Percentiles rank a stretch among this genome's conserved stretches.
Evolutionary conservation across 2,113 vertebrate genomes (phyloP).

Genomic region (Eurypyga helias): DNA sequence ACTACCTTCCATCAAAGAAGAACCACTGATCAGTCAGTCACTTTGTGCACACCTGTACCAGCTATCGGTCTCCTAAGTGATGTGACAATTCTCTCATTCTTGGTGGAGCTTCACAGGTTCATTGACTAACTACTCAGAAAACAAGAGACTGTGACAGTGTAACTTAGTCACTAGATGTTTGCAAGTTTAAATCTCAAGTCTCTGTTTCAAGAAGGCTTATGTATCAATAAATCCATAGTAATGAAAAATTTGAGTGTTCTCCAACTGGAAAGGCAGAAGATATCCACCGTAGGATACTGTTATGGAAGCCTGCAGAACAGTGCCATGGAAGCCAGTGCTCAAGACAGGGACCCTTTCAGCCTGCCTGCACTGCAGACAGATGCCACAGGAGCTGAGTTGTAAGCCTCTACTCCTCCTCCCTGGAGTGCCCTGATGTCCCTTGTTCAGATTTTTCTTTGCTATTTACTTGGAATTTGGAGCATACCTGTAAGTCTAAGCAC

Average conservation of each 20-base stretch:
- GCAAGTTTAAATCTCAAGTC: neutral
- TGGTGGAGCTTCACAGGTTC: neutral
- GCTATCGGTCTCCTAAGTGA: neutral
- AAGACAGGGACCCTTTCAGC: neutral
- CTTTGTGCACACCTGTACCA: neutral
- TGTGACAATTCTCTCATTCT: neutral
- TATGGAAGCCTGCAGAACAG: neutral
- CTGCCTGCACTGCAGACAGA: neutral
- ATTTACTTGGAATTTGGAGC: neutral
- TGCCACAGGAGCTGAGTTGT: fast-evolving
- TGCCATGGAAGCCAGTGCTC: neutral
- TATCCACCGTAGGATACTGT: neutral
- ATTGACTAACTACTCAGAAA: neutral
- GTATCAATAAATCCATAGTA: neutral
- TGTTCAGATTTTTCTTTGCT: neutral
- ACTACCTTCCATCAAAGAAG: neutral
- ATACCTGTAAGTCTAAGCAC: neutral
- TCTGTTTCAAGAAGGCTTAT: neutral
- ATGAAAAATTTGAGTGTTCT: neutral
- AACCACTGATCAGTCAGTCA: neutral
- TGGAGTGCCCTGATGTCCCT: neutral
- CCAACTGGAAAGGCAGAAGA: neutral
- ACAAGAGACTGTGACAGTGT: neutral
- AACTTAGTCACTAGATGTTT: neutral
- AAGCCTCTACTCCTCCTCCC: neutral